Base-by-base conservation (phyloP, 2,888 invertebrate genomes). In the Athalia circularis region DNA sequence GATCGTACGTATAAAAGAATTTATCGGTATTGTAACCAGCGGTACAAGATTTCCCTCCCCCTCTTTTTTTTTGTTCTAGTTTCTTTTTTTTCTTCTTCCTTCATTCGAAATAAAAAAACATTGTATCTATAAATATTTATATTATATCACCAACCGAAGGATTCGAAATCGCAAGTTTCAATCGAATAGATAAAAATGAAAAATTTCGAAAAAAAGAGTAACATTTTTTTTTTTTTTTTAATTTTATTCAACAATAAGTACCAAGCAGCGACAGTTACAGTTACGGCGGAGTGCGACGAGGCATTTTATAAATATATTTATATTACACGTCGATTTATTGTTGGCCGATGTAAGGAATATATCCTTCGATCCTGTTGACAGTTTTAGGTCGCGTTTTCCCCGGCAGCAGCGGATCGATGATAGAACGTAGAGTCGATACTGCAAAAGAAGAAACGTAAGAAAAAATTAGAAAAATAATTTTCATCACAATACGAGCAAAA, bases 331-430 rank as follows among this genome's bases (percentile, higher is more conserved):
- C 43, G n/a, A 43, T 52, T 68, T 43, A 15, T 29, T 43, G 6
- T 8, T 3, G 11, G 6, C 54, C 3, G 8, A 47, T 65, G n/a
- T 43, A 68, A 54, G 54, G 54, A 54, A 11, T 11, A 11, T 11
- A 72, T 72, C 72, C 72, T 57, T 72, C 57, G 59, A 29, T 5
- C 45, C 11, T 3, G n/a, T 13, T 72, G 72, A 72, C 72, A 72
- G 72, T 59, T 59, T 72, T 13, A 59, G 72, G 72, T 72, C 72
- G 59, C 72, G 72, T 47, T 11, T 59, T 50, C 15, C 15, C n/a
- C 45, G 8, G 45, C n/a, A 57, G 62, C n/a, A 15, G 62, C 8
- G 7, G 15, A 11, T 15, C 62, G 62, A 13, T 13, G 62, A 13
- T 13, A 8, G 13, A 15, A 13, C 7, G 29, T 54, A 54, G 8